Conservation (phyloP, 2,888 invertebrate species). For the Pecten maximus region DNA sequence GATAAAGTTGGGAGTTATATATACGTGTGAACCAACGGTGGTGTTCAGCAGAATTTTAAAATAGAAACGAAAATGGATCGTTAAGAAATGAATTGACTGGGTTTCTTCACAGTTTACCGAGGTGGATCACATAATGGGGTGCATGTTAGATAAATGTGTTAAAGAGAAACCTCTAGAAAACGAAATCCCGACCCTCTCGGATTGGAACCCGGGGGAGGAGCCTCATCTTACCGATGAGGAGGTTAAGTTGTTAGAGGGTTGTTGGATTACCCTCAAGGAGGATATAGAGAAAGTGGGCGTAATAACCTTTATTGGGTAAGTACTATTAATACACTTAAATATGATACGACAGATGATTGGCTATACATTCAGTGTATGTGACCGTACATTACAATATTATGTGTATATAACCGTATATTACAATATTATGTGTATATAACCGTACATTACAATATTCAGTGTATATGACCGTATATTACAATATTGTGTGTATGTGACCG, state of each 20-base stretch:
- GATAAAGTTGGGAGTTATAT: background rate
- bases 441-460: no score
- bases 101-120: background rate
- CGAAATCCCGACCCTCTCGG: background rate
- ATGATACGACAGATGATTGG: no score
- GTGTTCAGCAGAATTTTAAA: background rate
- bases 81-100: background rate
- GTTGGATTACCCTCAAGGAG: slow-evolving; percentile 34
- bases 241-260: slow-evolving; percentile 34
- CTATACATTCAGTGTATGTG: no score
- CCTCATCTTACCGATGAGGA: slow-evolving; percentile 26
- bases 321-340: no score
- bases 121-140: background rate
- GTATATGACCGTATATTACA: no score
- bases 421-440: no score
- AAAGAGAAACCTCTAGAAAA: background rate
- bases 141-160: background rate
- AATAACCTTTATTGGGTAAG: slow-evolving; percentile 42
- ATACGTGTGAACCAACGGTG: background rate
- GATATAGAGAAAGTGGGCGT: slow-evolving; percentile 43
- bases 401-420: no score
- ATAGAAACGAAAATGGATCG: background rate
- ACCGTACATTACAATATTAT: no score
- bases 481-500: no score
- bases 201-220: slow-evolving; percentile 25